Base-by-base conservation (phyloP, 2,797 vertebrate genomes). In the Knipowitschia caucasica region DNA sequence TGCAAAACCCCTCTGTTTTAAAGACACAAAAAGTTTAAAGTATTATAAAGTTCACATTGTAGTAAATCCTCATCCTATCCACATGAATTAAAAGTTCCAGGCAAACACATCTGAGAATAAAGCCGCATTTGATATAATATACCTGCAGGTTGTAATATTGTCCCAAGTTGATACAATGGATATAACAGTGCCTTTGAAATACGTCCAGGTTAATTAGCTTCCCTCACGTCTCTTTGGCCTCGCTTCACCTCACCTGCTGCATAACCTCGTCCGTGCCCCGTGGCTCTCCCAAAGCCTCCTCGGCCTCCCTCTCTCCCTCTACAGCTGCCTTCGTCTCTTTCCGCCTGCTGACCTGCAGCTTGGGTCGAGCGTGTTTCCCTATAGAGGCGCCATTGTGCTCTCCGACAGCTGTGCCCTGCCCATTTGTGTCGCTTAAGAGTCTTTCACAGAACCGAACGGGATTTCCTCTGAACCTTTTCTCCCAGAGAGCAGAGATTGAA, bases 401-500 rank as follows among this genome's bases (percentile, higher is more conserved):
- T 8, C 24, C 5, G 23, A 27, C 42, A 44, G 42, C 24, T 44
- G 42, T 17, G 42, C 25, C 23, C n/a, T 26, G 24, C 42, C 24
- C 42, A 44, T 27, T 9, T 27, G 24, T 11, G 42, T 27, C 42
- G n/a, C 24, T 44, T 10, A n/a, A 3, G n/a, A 17, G 42, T n/a
- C 42, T 44, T 44, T 44, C 42, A 27, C 17, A n/a, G 17, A 44
- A 44, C 24, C 15, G 23, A 27, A 27, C 17, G 25, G n/a, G 24
- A 27, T 26, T 44, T 44, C 39, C 39, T 2, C 11, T n/a, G 14
- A 42, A 42, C 39, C 39, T 42, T 42, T 42, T 42, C 39, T n/a
- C n/a, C n/a, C 6, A 1, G 21, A 4, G 21, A 1, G 39, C 12
- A 4, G 39, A 7, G 21, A 44, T 26, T 44, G 42, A 27, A 17